A percentile compares a stretch with the other conserved stretches of the same genome.
Evolutionary conservation across 2,113 vertebrate species (phyloP).

Genomic region (Podarcis raffonei): DNA sequence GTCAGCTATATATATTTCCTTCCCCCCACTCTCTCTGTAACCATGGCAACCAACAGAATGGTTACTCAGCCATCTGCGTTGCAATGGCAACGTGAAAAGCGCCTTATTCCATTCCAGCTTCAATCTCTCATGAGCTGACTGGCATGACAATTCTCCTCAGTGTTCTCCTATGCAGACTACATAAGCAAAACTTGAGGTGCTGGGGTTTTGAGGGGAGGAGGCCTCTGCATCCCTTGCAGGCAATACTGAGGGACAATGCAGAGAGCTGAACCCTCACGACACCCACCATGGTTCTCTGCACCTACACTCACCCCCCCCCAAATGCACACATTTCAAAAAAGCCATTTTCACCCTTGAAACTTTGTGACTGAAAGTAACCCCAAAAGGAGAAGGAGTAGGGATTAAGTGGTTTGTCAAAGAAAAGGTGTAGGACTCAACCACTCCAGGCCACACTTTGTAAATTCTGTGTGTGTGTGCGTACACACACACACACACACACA

Average conservation of each 20-base stretch:
- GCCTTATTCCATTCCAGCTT: slow-evolving; percentile 40
- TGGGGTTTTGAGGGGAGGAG: fast-evolving
- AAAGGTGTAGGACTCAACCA: neutral
- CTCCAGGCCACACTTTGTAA: too few relatives aligned
- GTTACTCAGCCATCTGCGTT: slow-evolving; percentile 73
- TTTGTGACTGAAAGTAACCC: too few relatives aligned
- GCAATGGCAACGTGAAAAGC: slow-evolving; percentile 72
- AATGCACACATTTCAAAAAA: neutral
- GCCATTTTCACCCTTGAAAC: neutral
- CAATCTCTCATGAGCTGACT: slow-evolving; percentile 39
- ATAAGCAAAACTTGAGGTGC: neutral
- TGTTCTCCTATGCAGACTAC: neutral
- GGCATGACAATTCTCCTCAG: slow-evolving; percentile 29
- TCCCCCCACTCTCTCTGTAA: slow-evolving; percentile 36
- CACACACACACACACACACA: too few relatives aligned
- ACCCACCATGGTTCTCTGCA: neutral
- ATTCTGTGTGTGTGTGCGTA: too few relatives aligned
- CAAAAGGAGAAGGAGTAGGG: neutral
- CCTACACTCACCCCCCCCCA: too few relatives aligned
- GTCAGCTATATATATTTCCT: too few relatives aligned
- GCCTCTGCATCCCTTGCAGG: neutral
- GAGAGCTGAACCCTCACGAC: neutral
- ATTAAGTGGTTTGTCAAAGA: neutral
- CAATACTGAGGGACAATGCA: neutral
- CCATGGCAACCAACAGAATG: slow-evolving; percentile 77